A percentile compares a stretch with the other conserved stretches of the same genome.
Conservation (phyloP, 1,140 invertebrate genomes). For the Brachionus asplanchnoidis region DNA sequence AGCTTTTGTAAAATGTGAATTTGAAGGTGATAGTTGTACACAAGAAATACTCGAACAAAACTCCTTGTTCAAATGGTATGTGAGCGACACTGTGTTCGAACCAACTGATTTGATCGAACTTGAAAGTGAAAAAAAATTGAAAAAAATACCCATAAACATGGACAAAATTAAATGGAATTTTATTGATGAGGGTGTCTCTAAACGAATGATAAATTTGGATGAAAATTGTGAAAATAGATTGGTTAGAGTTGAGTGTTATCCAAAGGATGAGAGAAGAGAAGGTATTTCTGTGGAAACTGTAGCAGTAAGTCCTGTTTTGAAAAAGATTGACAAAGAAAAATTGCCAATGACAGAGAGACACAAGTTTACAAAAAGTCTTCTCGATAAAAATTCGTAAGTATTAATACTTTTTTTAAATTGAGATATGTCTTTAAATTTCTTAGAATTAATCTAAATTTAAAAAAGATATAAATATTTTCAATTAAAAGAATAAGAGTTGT, state of each 20-base stretch:
- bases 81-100: not conserved
- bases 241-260: constrained; percentile 5
- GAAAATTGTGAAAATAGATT: not conserved
- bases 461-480: not conserved
- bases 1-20: not conserved
- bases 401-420: not conserved
- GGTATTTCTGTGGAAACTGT: constrained; percentile 3
- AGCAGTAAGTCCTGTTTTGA: not conserved
- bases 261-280: constrained; percentile 6
- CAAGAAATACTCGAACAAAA: constrained; percentile 8
- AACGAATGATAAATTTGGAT: not conserved
- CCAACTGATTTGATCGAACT: not conserved
- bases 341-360: constrained; percentile 24
- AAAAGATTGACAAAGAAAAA: not conserved
- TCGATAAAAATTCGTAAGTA: constrained; percentile 11
- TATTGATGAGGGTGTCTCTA: not conserved
- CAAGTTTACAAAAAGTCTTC: not conserved
- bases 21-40: not conserved
- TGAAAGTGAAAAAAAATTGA: not conserved
- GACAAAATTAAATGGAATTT: not conserved
- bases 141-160: not conserved
- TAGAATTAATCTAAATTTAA: not conserved
- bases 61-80: constrained; percentile 37
- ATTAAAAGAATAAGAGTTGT: constrained; percentile 29
- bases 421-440: not conserved